Percentiles rank a stretch among this genome's conserved stretches.
Evolutionary conservation across 2,888 invertebrate species (phyloP).

Genomic region (Beris chalybata): DNA sequence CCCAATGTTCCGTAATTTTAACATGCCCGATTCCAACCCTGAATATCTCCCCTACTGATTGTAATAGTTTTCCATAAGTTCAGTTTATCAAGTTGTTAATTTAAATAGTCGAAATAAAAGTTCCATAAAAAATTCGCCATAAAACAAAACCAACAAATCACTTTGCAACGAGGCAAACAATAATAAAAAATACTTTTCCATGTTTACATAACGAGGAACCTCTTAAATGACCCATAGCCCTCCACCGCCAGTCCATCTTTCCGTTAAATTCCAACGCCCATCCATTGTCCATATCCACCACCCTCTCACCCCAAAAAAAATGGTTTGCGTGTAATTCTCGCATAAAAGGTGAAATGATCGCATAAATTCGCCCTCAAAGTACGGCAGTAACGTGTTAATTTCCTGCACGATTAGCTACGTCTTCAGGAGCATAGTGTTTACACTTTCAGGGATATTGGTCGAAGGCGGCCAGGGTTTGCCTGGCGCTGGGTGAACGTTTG

Average conservation of each 20-base stretch:
- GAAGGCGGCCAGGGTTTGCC: not conserved
- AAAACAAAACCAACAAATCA: slow-evolving; percentile 23
- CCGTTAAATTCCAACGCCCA: not conserved
- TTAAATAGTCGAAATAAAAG: slow-evolving; percentile 24
- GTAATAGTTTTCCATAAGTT: not conserved
- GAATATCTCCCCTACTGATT: slow-evolving; percentile 23
- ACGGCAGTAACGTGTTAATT: slow-evolving; percentile 44
- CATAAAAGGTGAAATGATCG: slow-evolving; percentile 39
- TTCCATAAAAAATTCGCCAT: slow-evolving; percentile 14
- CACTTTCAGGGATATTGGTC: slow-evolving; percentile 36
- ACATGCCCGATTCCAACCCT: too few relatives aligned
- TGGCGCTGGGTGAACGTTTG: too few relatives aligned
- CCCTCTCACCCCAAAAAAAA: not conserved
- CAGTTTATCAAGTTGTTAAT: slow-evolving; percentile 18
- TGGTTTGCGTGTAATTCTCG: slow-evolving; percentile 31
- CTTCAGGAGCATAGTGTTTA: slow-evolving; percentile 41
- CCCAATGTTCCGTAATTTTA: too few relatives aligned
- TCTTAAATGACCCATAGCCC: slow-evolving; percentile 21
- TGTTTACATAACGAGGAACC: slow-evolving; percentile 25
- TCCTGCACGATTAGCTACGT: slow-evolving; percentile 44
- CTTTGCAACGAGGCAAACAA: slow-evolving; percentile 23
- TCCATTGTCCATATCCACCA: slow-evolving; percentile 6
- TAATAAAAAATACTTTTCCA: slow-evolving; percentile 27
- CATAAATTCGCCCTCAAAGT: slow-evolving; percentile 43
- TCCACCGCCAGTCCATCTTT: slow-evolving; percentile 10